Conservation (phyloP, 1,140 invertebrate species). For the Heterodera schachtii region DNA sequence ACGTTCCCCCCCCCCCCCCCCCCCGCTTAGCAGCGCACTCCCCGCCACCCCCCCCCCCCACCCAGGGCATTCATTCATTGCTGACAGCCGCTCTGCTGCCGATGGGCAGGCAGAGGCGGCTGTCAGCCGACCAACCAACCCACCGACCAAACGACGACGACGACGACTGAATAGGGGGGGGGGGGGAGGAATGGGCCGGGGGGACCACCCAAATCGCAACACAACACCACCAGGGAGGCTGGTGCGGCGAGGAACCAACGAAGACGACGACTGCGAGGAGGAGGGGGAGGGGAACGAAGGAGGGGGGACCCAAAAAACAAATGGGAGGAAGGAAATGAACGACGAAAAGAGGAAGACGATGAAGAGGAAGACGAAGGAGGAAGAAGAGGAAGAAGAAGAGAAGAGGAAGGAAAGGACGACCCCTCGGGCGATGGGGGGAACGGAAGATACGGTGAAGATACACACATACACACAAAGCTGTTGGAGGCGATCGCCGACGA, state of each 20-base stretch:
- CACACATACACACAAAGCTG: no score
- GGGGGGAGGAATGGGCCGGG: no score
- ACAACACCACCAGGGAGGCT: background rate
- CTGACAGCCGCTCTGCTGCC: background rate
- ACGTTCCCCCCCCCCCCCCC: no score
- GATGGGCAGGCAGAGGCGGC: no score
- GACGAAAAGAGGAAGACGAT: background rate
- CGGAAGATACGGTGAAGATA: no score
- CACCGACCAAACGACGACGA: background rate
- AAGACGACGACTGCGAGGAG: background rate
- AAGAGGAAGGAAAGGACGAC: no score
- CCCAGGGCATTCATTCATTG: background rate
- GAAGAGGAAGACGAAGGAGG: no score
- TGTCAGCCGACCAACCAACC: background rate
- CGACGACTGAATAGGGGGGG: no score
- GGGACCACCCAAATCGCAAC: slow-evolving; percentile 1
- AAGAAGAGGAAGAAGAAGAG: background rate
- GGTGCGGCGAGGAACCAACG: background rate
- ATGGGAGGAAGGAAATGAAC: background rate
- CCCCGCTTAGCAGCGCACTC: background rate
- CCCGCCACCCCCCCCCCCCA: no score
- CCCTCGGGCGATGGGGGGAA: no score
- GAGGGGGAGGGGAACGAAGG: background rate
- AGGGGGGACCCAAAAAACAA: background rate
- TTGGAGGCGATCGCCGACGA: no score